Evolutionary conservation across 2,113 vertebrate genomes (phyloP).

Genomic region (Anoura caudifer): DNA sequence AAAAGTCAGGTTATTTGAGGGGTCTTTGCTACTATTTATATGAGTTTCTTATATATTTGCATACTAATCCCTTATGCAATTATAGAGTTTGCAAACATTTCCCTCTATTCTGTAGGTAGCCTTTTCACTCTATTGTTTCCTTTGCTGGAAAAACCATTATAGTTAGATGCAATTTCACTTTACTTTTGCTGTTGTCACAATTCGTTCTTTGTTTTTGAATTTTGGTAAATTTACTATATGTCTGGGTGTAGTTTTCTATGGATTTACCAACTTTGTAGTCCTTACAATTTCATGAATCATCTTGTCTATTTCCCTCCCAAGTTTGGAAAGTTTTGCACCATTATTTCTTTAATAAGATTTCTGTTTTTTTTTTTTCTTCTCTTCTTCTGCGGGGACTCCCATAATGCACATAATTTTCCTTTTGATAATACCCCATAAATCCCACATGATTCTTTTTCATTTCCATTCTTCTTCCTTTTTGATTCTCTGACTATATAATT

Average conservation of each 20-base stretch:
- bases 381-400: background rate
- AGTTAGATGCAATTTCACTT: background rate
- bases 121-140: background rate
- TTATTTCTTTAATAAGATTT: background rate
- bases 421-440: background rate
- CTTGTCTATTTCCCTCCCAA: background rate
- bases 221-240: background rate
- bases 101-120: background rate
- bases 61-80: background rate
- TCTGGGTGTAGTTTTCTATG: background rate
- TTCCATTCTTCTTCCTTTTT: background rate
- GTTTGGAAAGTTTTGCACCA: background rate
- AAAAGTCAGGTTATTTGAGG: background rate
- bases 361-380: background rate
- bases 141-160: background rate
- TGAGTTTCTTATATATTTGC: background rate
- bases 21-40: background rate
- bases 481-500: background rate
- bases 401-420: background rate
- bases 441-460: background rate
- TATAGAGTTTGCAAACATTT: background rate
- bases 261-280: background rate
- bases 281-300: background rate
- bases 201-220: background rate
- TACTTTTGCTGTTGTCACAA: background rate